Evolutionary conservation across 1,140 invertebrate genomes (phyloP), one percentile per base, ranked within the genome.

Genomic region (Teleogryllus occipitalis): DNA sequence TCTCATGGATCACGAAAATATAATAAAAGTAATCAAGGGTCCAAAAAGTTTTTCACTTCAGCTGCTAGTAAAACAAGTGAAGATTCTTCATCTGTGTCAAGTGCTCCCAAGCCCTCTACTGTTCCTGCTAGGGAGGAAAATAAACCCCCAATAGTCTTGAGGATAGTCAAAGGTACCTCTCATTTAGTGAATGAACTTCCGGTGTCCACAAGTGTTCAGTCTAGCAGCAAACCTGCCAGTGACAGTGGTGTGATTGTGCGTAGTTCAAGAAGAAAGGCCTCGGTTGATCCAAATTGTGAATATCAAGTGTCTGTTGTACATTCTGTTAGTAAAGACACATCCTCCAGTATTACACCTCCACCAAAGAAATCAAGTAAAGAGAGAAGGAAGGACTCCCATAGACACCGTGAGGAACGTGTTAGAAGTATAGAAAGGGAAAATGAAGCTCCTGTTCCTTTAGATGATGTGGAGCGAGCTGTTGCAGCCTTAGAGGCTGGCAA

Each of bases 91-190:
- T 83, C 84, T 81, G 83, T 85, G 81, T 84, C 84, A 21, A 81
- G 80, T 79, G 54, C 77, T 47, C 47, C 77, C 47, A 81, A 81
- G 46, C 12, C 7, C 2, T 15, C 80, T 12, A 22, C 14, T 15
- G 76, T 39, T 39, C 77, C 74, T 39, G 77, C 48, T 65, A 85
- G 85, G 79, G 87, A 88, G 80, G 87, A 89, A 81, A 84, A 85
- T 10, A 90, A 91, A 84, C 90, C 91, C n/a, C 90, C 91, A 47
- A 92, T 92, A 78, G 90, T 92, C 54, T 84, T 92, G 80, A 85
- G 91, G 85, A 92, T 92, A 86, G 91, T 90, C 81, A 90, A 90
- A 81, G 90, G 90, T 8, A 92, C 91, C 78, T 89, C 89, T 18
- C 87, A 88, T 79, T 81, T 91, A 46, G 84, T 91, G 14, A 81